Evolutionary conservation across 2,888 invertebrate genomes (phyloP), one percentile per base, ranked within the genome.

Genomic region (Dryococelus australis): DNA sequence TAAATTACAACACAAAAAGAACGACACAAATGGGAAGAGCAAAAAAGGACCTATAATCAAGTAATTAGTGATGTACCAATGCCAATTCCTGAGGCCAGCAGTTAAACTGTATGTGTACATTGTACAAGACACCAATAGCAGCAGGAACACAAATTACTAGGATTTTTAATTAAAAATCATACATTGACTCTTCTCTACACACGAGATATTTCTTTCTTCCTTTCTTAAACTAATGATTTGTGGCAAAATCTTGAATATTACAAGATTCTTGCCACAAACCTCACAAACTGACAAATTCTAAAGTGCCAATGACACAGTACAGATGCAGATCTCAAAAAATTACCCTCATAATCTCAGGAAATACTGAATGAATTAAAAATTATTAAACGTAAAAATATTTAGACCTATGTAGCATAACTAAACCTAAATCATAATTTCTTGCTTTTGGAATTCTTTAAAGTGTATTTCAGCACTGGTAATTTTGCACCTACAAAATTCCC

Each of bases 41-140:
- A 65, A 65, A 51, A 35, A 65, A n/a, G 65, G 65, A n/a, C 16
- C 65, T 65, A 24, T n/a, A 65, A 65, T 65, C 65, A 8, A 8
- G n/a, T n/a, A n/a, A 65, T 65, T 65, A 65, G 65, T 65, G 65
- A 65, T 65, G 65, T 16, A 65, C 65, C 65, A 65, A 65, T 65
- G 65, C 65, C 20, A 65, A 65, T 65, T 65, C 2, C 65, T 65
- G 65, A 8, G 65, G n/a, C 1, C 65, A 16, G 65, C 65, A 65
- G 24, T 24, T 65, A 65, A 8, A 16, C 24, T 65, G 65, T 1
- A 10, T 1, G 16, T 16, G 16, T 8, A 47, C 10, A 47, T 13
- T 47, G 35, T 35, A 35, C 35, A 8, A 0, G 24, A 65, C n/a
- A 65, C 65, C n/a, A 65, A 65, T 24, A 65, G 24, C 65, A 65